Evolutionary conservation across 2,888 invertebrate genomes (phyloP).

Genomic region (Rotaria socialis): DNA sequence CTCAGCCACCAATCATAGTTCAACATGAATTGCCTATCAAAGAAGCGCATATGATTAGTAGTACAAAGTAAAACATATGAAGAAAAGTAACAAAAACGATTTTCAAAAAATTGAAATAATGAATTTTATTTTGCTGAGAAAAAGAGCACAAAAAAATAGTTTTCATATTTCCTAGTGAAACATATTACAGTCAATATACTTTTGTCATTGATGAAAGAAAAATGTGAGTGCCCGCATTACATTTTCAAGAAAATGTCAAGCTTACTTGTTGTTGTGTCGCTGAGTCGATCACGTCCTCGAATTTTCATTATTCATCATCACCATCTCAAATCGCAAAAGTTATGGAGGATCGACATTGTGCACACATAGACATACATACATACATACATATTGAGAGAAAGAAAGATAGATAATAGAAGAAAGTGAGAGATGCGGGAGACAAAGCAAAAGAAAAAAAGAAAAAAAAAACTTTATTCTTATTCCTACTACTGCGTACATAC

Average conservation of each 20-base stretch:
- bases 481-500: background rate
- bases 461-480: background rate
- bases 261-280: conserved; percentile 25
- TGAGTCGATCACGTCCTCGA: conserved; percentile 14
- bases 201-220: conserved; percentile 5
- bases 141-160: too few relatives aligned
- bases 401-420: background rate
- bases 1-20: background rate
- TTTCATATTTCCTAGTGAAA: too few relatives aligned
- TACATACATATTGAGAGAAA: background rate
- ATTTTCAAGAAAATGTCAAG: conserved; percentile 5
- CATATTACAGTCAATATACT: background rate
- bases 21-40: background rate
- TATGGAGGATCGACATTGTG: conserved; percentile 11
- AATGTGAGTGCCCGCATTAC: background rate
- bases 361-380: background rate
- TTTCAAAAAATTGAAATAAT: background rate
- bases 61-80: background rate
- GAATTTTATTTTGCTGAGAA: background rate
- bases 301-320: conserved; percentile 17
- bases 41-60: background rate
- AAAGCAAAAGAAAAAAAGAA: background rate
- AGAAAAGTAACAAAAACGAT: background rate
- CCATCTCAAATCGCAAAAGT: conserved; percentile 22
- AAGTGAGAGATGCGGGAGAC: background rate